Conservation (phyloP, 2,113 vertebrate genomes). For the Cygnus atratus region DNA sequence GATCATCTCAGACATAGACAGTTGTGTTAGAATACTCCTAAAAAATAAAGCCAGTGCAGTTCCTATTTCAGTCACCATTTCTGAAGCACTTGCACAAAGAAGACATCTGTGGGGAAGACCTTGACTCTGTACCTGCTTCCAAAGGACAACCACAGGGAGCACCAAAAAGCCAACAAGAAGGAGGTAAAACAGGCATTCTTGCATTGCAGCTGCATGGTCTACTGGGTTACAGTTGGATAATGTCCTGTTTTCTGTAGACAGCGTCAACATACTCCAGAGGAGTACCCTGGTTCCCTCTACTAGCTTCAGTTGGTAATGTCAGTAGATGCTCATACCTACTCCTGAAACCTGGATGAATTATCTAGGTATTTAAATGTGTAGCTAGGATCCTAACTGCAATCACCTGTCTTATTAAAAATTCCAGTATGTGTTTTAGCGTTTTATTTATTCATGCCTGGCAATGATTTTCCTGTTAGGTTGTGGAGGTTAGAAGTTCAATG, state of each 20-base stretch:
- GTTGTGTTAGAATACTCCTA: neutral
- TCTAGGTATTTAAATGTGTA: neutral
- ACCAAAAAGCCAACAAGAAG: neutral
- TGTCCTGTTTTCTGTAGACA: neutral
- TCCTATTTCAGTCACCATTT: neutral
- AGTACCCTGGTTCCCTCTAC: neutral
- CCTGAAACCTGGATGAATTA: neutral
- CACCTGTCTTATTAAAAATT: neutral
- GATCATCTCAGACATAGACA: neutral
- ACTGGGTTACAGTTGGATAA: neutral
- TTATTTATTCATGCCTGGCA: neutral
- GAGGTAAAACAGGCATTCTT: neutral
- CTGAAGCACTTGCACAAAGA: neutral
- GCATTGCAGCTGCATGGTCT: neutral
- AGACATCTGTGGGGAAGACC: neutral
- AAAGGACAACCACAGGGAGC: neutral
- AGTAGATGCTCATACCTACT: neutral
- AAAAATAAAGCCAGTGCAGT: neutral
- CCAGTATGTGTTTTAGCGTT: neutral
- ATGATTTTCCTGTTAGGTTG: neutral
- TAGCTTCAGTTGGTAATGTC: rapidly evolving
- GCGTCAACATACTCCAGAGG: neutral
- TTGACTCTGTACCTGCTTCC: neutral
- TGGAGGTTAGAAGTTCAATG: neutral
- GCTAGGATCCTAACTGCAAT: neutral